phyloP scores from a whole-genome alignment of 92 coral and sea anemone genomes.

The Porites evermanni region DNA sequence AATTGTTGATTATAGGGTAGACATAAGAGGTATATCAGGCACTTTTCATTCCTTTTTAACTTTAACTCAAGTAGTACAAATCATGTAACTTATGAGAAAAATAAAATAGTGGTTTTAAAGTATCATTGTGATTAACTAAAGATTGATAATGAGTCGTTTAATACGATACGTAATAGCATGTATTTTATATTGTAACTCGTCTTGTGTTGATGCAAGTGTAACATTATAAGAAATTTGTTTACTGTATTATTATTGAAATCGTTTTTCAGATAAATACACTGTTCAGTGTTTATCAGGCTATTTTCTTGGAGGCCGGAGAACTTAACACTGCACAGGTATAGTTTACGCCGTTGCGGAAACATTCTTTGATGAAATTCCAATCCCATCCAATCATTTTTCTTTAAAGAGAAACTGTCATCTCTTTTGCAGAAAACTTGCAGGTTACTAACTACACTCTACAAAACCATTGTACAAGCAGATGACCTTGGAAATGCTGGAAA shows the following conservation, averaged over 20 bases:
- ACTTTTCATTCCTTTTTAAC: no score
- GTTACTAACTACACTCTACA: constrained; percentile 62
- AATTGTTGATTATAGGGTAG: no score
- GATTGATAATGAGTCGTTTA: not conserved
- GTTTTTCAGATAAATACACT: constrained; percentile 23
- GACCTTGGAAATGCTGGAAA: constrained; percentile 78
- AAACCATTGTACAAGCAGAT: constrained; percentile 64
- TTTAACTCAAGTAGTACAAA: no score
- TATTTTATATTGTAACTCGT: no score
- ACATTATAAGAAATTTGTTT: no score
- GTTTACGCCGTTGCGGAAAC: no score
- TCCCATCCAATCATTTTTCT: not conserved
- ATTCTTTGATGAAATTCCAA: no score
- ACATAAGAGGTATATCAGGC: no score
- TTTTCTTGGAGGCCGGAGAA: constrained; percentile 18
- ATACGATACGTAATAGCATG: not conserved
- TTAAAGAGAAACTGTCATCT: not conserved
- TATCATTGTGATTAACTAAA: no score
- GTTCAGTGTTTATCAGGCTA: constrained; percentile 13
- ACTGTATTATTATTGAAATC: not conserved
- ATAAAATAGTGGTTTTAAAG: no score
- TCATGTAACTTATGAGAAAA: no score
- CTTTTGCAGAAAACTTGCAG: constrained; percentile 61
- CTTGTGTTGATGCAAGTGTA: no score
- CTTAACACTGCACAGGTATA: constrained; percentile 36